Percentiles rank a stretch among this genome's conserved stretches.
phyloP scores from a whole-genome alignment of 1,140 invertebrate species.

The Hormaphis cornu region DNA sequence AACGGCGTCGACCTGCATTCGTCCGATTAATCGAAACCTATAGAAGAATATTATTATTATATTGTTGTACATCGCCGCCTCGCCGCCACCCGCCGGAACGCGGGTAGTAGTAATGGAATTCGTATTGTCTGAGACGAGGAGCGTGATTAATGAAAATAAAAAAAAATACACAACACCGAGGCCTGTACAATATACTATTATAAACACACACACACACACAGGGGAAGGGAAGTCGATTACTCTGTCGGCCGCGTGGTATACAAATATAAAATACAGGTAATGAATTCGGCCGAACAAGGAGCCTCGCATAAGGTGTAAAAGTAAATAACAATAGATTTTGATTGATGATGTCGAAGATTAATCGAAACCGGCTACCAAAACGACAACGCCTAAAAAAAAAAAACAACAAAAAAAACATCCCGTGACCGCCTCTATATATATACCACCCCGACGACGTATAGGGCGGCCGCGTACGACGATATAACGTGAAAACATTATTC shows the following conservation, averaged over 20 bases:
- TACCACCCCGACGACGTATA: too few species aligned
- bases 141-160: conserved; percentile 32
- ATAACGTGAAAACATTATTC: too few species aligned
- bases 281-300: conserved; percentile 28
- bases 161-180: conserved; percentile 21
- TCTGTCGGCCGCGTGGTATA: conserved; percentile 5
- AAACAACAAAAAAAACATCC: too few species aligned
- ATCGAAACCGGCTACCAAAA: conserved; percentile 30
- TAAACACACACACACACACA: too few species aligned
- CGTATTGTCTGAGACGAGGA: conserved; percentile 27
- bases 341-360: conserved; percentile 32
- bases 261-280: conserved; percentile 25
- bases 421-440: too few species aligned
- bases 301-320: conserved; percentile 28
- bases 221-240: conserved; percentile 24
- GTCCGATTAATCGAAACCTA: too few species aligned
- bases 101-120: conserved; percentile 29
- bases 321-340: conserved; percentile 33
- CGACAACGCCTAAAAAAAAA: conserved; percentile 28
- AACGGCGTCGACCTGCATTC: too few species aligned
- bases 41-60: too few species aligned
- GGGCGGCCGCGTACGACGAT: too few species aligned
- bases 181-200: too few species aligned
- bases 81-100: not conserved
- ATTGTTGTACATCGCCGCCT: too few species aligned